phyloP scores from a whole-genome alignment of 1,140 invertebrate genomes.

The Scylla paramamosain region DNA sequence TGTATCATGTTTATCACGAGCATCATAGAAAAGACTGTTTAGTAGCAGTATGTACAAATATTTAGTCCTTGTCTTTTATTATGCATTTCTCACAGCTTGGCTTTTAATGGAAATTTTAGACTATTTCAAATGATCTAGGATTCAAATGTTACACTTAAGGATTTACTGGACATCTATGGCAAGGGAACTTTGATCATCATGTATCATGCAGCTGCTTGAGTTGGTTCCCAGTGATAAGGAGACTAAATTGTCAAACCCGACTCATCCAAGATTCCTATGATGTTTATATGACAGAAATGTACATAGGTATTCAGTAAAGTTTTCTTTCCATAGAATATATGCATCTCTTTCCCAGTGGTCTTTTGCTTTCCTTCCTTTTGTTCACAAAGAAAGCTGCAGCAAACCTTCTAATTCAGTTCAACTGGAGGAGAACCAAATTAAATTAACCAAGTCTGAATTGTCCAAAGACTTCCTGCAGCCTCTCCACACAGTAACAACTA shows the following conservation, averaged over 20 bases:
- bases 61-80: slow-evolving; percentile 70
- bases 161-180: slow-evolving; percentile 68
- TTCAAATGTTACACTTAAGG: slow-evolving; percentile 59
- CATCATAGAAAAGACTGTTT: slow-evolving; percentile 36
- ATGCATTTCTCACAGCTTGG: slow-evolving; percentile 73
- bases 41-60: slow-evolving; percentile 67
- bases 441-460: too few relatives aligned
- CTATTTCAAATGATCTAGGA: slow-evolving; percentile 48
- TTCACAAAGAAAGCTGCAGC: too few relatives aligned
- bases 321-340: slow-evolving; percentile 72
- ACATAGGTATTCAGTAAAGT: slow-evolving; percentile 76
- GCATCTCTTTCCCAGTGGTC: slow-evolving; percentile 9
- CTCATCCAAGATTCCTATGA: slow-evolving; percentile 10
- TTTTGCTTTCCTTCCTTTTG: neutral
- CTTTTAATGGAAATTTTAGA: slow-evolving; percentile 72
- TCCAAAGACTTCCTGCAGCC: too few relatives aligned
- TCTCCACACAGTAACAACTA: too few relatives aligned
- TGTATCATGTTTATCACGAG: slow-evolving; percentile 43
- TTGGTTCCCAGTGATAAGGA: slow-evolving; percentile 9
- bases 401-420: too few relatives aligned
- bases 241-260: slow-evolving; percentile 42
- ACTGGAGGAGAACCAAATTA: too few relatives aligned
- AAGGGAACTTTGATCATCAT: slow-evolving; percentile 66
- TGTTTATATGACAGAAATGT: slow-evolving; percentile 64
- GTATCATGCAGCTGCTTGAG: slow-evolving; percentile 38